Evolutionary conservation across 2,797 vertebrate species (phyloP).

Genomic region (Centroberyx gerrardi): DNA sequence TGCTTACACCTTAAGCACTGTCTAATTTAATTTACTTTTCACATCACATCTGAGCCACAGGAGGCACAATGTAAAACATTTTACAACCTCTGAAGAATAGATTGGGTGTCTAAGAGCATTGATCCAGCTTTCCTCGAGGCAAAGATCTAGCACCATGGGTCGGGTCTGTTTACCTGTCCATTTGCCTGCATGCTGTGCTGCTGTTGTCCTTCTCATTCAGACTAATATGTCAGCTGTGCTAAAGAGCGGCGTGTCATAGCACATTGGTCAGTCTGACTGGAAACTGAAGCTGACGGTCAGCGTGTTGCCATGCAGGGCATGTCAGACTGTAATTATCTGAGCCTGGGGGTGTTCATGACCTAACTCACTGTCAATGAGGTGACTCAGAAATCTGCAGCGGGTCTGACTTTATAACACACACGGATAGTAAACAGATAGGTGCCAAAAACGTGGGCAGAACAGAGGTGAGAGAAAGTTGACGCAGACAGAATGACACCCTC

Average conservation of each 20-base stretch:
- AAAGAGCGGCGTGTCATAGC: conserved; percentile 27
- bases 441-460: conserved; percentile 36
- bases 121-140: conserved; percentile 62
- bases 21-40: conserved; percentile 77
- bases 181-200: conserved; percentile 15
- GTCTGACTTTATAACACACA: conserved; percentile 35
- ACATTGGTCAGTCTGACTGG: conserved; percentile 6
- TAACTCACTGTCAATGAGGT: conserved; percentile 46
- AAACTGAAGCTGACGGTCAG: conserved; percentile 52
- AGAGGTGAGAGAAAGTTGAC: conserved; percentile 18
- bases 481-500: conserved; percentile 20
- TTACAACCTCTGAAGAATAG: conserved; percentile 44
- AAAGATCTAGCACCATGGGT: conserved; percentile 35
- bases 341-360: conserved; percentile 55
- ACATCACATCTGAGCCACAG: conserved; percentile 63
- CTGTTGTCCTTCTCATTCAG: conserved; percentile 2
- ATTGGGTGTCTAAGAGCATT: conserved; percentile 36
- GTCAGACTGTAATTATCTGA: conserved; percentile 55
- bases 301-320: conserved; percentile 41
- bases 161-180: conserved; percentile 28
- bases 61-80: conserved; percentile 41
- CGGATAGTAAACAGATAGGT: conserved; percentile 16
- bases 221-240: conserved; percentile 25
- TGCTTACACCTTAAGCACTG: conserved; percentile 78
- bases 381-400: conserved; percentile 42